Evolutionary conservation across 92 coral and sea anemone genomes (phyloP).

Genomic region (Epizoanthus ramosus): DNA sequence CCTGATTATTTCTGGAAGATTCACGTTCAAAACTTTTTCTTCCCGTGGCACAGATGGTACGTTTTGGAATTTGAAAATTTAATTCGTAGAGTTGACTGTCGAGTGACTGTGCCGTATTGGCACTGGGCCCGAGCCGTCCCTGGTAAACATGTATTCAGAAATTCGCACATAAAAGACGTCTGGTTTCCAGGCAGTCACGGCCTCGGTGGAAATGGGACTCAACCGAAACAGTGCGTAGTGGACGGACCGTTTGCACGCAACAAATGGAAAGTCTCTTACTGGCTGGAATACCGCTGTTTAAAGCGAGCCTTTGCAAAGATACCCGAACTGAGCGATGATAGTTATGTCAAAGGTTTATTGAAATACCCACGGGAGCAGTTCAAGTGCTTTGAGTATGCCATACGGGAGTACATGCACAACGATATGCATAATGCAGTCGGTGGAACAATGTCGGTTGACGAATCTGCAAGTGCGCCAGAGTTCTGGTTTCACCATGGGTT

Average conservation of each 20-base stretch:
- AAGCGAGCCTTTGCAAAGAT: slow-evolving; percentile 52
- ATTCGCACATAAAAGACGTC: slow-evolving; percentile 64
- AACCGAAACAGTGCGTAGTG: slow-evolving; percentile 55
- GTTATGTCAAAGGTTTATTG: slow-evolving; percentile 44
- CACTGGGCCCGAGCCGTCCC: slow-evolving; percentile 82
- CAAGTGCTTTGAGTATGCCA: slow-evolving; percentile 58
- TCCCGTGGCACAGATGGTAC: slow-evolving; percentile 98
- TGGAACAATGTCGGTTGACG: slow-evolving; percentile 79
- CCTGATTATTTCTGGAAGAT: slow-evolving; percentile 60
- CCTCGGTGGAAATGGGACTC: slow-evolving; percentile 82
- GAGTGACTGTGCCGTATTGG: slow-evolving; percentile 95
- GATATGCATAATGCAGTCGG: slow-evolving; percentile 90
- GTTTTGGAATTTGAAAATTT: slow-evolving; percentile 83
- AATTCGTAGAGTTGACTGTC: slow-evolving; percentile 81
- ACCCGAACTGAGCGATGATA: slow-evolving; percentile 17
- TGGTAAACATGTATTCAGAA: slow-evolving; percentile 55
- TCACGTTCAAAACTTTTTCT: slow-evolving; percentile 77
- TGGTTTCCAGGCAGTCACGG: slow-evolving; percentile 86
- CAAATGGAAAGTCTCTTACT: slow-evolving; percentile 63
- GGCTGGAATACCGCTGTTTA: slow-evolving; percentile 54
- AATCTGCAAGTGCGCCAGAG: slow-evolving; percentile 85
- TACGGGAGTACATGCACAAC: slow-evolving; percentile 72
- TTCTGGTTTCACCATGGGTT: slow-evolving; percentile 94
- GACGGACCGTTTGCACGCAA: slow-evolving; percentile 73
- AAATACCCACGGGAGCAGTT: slow-evolving; percentile 56